A percentile compares a stretch with the other conserved stretches of the same genome.
phyloP scores from a whole-genome alignment of 2,113 vertebrate species.

The Elgaria multicarinata region DNA sequence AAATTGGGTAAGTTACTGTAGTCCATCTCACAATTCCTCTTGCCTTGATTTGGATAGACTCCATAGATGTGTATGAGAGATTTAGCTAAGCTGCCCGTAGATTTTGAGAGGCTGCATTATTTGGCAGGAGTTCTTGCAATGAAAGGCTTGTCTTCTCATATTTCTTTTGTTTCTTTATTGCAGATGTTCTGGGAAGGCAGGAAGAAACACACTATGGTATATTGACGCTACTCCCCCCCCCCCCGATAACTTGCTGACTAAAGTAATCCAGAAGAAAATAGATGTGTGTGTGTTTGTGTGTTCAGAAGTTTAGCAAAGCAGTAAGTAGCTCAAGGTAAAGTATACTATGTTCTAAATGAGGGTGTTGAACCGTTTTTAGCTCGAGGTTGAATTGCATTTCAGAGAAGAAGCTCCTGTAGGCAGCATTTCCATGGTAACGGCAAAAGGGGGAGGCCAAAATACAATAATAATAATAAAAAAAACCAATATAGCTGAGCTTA shows the following conservation, averaged over 20 bases:
- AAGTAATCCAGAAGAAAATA: neutral
- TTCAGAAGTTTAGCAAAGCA: neutral
- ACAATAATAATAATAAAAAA: too few species aligned
- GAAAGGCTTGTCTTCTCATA: neutral
- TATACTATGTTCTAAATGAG: neutral
- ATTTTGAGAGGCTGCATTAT: neutral
- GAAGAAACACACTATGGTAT: neutral
- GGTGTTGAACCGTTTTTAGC: too few species aligned
- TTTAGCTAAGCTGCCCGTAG: rapidly evolving
- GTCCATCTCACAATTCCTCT: neutral
- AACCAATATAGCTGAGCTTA: too few species aligned
- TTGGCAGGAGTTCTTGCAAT: neutral
- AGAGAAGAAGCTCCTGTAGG: too few species aligned
- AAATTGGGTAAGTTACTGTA: neutral
- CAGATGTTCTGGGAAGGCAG: neutral
- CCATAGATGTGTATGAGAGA: conserved; percentile 19
- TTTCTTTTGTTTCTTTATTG: neutral
- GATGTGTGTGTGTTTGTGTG: neutral
- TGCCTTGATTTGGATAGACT: conserved; percentile 6
- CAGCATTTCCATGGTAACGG: too few species aligned
- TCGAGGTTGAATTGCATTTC: too few species aligned
- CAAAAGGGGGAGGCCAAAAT: too few species aligned
- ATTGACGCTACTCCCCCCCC: neutral
- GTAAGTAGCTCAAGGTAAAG: neutral
- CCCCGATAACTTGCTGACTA: neutral